Evolutionary conservation across 2,113 vertebrate genomes (phyloP), one percentile per base, ranked within the genome.

Genomic region (Corynorhinus townsendii): DNA sequence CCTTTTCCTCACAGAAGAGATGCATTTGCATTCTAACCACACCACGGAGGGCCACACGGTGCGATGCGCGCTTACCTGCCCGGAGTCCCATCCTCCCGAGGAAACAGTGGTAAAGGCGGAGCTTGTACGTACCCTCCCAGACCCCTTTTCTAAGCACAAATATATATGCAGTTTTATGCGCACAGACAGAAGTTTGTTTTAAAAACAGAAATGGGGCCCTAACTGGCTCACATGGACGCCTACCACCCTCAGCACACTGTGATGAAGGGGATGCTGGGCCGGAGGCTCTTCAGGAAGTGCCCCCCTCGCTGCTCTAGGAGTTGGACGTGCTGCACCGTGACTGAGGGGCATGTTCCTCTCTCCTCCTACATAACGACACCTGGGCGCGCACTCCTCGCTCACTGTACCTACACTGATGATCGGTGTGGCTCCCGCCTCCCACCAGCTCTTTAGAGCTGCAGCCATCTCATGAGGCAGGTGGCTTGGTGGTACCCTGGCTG

Each of bases 1-100:
- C 76, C 76, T 93, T 96, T 96, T 86, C 75, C 71, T 59, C 54
- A 59, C 49, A 79, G 69, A 66, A 82, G 62, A 59, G 69, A 66
- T 2, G 33, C 14, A 1, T 1, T 33, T 4, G 43, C 12, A 11
- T 35, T 77, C 11, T 7, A 56, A 30, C 20, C 76, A 12, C 24
- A 4, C 43, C 43, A 19, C 62, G 64, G n/a, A 66, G 33, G 80
- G 16, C 8, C 56, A 24, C 9, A 22, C 24, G 24, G 24, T 28
- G 56, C 0, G 10, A 24, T 11, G 12, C 2, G 30, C 6, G 30
- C 64, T 15, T 30, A 15, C 62, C 11, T 11, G 16, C 43, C 19
- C 64, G 4, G 7, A 43, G 17, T 17, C 52, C 68, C 49, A 5
- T 33, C 64, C 43, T 59, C 69, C 45, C 33, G 64, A 79, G n/a